Conservation (phyloP, 2,888 invertebrate species). For the Lamproptera curius region DNA sequence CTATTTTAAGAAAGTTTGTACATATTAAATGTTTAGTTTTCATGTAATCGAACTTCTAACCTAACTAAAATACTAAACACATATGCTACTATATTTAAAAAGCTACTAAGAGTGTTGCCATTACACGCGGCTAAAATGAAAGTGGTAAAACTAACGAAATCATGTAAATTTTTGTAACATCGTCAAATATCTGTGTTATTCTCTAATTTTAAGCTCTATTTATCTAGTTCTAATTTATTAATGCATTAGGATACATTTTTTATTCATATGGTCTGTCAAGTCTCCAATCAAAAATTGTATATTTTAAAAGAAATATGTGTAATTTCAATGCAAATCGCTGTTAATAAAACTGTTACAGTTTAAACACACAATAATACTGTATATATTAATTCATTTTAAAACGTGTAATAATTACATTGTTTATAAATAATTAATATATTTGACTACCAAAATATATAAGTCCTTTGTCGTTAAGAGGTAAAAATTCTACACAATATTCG, state of each 20-base stretch:
- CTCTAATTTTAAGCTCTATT: constrained; percentile 46
- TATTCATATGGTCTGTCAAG: background rate
- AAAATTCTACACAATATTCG: no score
- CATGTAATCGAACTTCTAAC: constrained; percentile 7
- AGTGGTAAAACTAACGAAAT: constrained; percentile 25
- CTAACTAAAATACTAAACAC: constrained; percentile 2
- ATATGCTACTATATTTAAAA: background rate
- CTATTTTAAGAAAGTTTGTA: constrained; percentile 30
- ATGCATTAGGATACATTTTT: constrained; percentile 6
- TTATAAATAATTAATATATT: no score
- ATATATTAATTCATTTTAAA: no score
- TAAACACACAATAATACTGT: no score
- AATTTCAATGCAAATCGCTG: no score
- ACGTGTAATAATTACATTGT: no score
- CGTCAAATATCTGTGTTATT: constrained; percentile 71
- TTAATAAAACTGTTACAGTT: no score
- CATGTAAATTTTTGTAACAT: constrained; percentile 43
- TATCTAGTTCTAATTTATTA: constrained; percentile 30
- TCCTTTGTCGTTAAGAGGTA: no score
- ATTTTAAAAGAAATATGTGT: no score
- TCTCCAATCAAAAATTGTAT: no score
- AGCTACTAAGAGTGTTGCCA: constrained; percentile 6
- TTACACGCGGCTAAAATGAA: constrained; percentile 5
- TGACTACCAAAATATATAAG: no score
- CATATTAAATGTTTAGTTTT: constrained; percentile 27